Evolutionary conservation across 1,140 invertebrate genomes (phyloP).

Genomic region (Cotesia glomerata): DNA sequence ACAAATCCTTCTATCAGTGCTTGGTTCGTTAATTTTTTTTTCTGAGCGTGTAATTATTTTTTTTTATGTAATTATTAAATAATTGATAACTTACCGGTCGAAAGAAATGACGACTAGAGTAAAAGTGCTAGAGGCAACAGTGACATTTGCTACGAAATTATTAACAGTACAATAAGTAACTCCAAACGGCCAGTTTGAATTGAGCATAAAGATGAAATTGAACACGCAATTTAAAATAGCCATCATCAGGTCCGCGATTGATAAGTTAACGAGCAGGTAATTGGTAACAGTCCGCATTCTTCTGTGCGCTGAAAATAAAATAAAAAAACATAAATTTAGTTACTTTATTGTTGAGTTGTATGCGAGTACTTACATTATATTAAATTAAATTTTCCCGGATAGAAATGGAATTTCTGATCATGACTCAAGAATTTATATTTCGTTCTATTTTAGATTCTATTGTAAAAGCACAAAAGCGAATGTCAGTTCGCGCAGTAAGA

Average conservation of each 20-base stretch:
- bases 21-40: no score
- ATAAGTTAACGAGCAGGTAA: constrained; percentile 90
- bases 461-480: no score
- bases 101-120: constrained; percentile 85
- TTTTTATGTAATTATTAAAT: no score
- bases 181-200: constrained; percentile 87
- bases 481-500: no score
- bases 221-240: constrained; percentile 89
- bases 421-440: no score
- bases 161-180: constrained; percentile 83
- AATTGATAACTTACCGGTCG: constrained; percentile 71
- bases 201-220: constrained; percentile 87
- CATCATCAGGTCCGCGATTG: constrained; percentile 88
- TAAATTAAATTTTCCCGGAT: no score
- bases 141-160: constrained; percentile 88
- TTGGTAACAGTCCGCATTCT: constrained; percentile 93
- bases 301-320: constrained; percentile 67
- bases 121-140: constrained; percentile 89
- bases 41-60: no score
- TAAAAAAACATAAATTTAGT: not conserved
- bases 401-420: no score
- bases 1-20: no score
- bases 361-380: no score
- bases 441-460: no score
- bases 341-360: no score